phyloP scores from a whole-genome alignment of 2,113 vertebrate genomes.

The Podarcis cretensis region DNA sequence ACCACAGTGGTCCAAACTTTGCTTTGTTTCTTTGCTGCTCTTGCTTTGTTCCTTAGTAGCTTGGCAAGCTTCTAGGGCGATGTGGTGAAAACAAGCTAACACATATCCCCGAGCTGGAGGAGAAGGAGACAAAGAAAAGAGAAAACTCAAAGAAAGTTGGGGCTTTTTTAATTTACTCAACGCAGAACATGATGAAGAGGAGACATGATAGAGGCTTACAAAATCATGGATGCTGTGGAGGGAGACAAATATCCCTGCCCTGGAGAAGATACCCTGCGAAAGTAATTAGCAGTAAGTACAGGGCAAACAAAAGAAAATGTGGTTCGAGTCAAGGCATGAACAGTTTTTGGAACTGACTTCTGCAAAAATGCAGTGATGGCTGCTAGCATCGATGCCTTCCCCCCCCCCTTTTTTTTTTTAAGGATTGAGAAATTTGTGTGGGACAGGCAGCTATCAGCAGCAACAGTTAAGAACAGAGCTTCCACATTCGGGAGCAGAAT shows the following conservation, averaged over 20 bases:
- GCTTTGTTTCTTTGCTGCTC: too few species aligned
- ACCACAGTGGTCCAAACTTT: too few species aligned
- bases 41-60: too few species aligned
- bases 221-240: background rate
- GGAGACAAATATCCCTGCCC: background rate
- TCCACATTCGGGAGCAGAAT: background rate
- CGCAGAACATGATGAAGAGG: too few species aligned
- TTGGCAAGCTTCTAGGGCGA: too few species aligned
- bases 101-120: background rate
- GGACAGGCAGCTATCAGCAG: background rate
- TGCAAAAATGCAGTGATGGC: background rate
- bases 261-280: background rate
- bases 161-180: background rate
- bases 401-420: too few species aligned
- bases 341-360: background rate
- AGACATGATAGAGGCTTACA: background rate
- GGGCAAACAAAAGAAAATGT: background rate
- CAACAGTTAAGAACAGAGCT: background rate
- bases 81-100: too few species aligned
- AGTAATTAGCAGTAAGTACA: background rate
- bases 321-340: background rate
- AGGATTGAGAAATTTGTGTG: too few species aligned
- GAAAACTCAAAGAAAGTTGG: background rate
- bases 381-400: background rate
- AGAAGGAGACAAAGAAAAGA: background rate